Conservation (phyloP, 1,140 invertebrate genomes). For the Pachypsylla venusta region DNA sequence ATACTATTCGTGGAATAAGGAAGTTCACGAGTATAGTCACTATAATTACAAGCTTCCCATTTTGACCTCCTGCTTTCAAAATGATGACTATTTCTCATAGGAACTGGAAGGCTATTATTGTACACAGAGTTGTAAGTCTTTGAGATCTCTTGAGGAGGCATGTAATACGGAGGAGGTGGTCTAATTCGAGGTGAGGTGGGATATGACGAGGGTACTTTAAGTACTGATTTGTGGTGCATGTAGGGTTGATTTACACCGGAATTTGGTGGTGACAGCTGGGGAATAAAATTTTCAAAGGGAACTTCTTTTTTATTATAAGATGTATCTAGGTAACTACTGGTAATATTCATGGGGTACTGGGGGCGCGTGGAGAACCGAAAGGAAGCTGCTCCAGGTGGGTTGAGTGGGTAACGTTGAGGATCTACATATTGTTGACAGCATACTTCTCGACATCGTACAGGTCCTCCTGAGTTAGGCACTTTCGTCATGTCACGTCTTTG, state of each 20-base stretch:
- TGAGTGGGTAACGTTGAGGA: background rate
- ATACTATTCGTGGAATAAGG: background rate
- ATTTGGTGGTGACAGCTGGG: background rate
- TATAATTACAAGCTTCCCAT: conserved; percentile 4
- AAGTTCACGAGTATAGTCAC: background rate
- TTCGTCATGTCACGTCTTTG: background rate
- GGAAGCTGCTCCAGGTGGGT: background rate
- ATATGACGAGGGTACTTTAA: background rate
- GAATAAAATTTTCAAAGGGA: conserved; percentile 1
- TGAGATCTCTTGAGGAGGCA: background rate
- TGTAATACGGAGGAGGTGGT: background rate
- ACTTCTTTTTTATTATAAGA: background rate
- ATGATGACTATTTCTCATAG: background rate
- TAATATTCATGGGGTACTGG: conserved; percentile 3
- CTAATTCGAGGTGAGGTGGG: background rate
- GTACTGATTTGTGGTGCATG: background rate
- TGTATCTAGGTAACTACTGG: background rate
- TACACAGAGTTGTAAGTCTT: background rate
- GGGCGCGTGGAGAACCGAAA: background rate
- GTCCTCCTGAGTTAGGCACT: background rate
- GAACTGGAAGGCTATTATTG: background rate
- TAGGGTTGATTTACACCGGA: background rate
- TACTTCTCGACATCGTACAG: background rate
- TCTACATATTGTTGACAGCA: conserved; percentile 5
- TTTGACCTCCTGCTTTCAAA: background rate